phyloP scores from a whole-genome alignment of 2,797 vertebrate genomes.

The Neostethus bicornis region DNA sequence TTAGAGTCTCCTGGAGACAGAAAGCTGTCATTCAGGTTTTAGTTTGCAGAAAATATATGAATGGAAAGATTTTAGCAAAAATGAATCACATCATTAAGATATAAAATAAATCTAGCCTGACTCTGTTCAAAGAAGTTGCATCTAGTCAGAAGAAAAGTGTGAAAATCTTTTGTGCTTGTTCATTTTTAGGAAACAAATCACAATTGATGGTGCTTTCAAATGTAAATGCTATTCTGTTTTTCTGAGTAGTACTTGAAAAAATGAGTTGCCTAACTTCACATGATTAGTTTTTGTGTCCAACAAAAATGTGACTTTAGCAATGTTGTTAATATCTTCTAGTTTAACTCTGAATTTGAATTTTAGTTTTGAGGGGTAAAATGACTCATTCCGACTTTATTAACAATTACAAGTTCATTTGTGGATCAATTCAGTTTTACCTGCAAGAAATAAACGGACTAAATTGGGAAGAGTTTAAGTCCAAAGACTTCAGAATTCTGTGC shows the following conservation, averaged over 20 bases:
- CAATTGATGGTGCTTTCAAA: background rate
- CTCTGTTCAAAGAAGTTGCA: background rate
- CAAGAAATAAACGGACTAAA: no score
- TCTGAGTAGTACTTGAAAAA: background rate
- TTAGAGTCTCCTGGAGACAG: constrained; percentile 27
- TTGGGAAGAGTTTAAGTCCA: no score
- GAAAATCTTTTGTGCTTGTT: background rate
- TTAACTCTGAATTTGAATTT: no score
- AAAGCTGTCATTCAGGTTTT: constrained; percentile 18
- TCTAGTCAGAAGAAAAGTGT: background rate
- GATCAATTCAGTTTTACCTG: no score
- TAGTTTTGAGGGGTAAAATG: no score
- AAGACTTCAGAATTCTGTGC: no score
- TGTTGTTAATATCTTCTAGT: background rate
- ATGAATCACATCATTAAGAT: no score
- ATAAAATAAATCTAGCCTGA: background rate
- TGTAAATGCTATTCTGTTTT: background rate
- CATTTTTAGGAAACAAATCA: background rate
- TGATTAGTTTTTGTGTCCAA: background rate
- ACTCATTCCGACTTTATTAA: no score
- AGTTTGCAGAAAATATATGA: constrained; percentile 40
- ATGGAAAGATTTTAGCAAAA: no score
- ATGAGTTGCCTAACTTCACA: background rate
- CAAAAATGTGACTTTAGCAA: background rate
- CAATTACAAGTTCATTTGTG: no score